These are phyloP conservation scores for Drosophila bipectinata DNA, from an alignment of 1,140 invertebrate genomes.

Conservation along the genomic window DNA sequence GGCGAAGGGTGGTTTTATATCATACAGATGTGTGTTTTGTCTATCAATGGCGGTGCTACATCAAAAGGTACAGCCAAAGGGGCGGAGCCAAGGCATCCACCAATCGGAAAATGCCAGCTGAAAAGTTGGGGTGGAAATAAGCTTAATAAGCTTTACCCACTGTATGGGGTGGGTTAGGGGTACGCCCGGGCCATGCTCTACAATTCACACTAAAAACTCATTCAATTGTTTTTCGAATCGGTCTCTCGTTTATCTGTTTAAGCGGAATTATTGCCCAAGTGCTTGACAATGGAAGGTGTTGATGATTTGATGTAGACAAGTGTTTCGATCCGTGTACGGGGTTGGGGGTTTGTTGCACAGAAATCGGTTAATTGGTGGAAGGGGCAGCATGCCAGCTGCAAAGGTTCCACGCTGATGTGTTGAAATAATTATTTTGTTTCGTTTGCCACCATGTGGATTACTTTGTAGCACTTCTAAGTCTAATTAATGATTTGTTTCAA, in stretches of 20 bases:
- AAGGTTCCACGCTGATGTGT: conserved; percentile 25
- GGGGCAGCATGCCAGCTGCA: conserved; percentile 43
- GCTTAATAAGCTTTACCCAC: conserved; percentile 65
- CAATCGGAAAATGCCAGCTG: conserved; percentile 39
- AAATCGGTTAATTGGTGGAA: not conserved
- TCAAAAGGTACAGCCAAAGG: conserved; percentile 58
- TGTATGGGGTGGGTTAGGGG: conserved; percentile 4
- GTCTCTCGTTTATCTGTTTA: conserved; percentile 73
- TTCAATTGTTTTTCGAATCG: conserved; percentile 73
- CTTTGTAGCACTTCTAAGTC: conserved; percentile 42
- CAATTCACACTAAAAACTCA: conserved; percentile 23
- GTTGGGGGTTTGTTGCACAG: conserved; percentile 1
- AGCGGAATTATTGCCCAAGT: conserved; percentile 76
- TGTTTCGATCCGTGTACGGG: conserved; percentile 8
- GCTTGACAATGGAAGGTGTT: conserved; percentile 42
- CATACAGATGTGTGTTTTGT: conserved; percentile 23
- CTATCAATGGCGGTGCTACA: conserved; percentile 65
- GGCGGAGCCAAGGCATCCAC: conserved; percentile 39
- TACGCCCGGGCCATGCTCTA: conserved; percentile 9
- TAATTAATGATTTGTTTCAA: conserved; percentile 74
- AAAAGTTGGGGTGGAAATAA: conserved; percentile 65
- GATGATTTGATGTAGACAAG: conserved; percentile 50
- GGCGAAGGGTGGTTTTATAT: conserved; percentile 19
- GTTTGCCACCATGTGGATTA: conserved; percentile 27
- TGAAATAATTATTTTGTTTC: conserved; percentile 14